These are phyloP conservation scores for Mionectes olivaceus DNA, from an alignment of 2,797 vertebrate genomes.

Conservation along the genomic window DNA sequence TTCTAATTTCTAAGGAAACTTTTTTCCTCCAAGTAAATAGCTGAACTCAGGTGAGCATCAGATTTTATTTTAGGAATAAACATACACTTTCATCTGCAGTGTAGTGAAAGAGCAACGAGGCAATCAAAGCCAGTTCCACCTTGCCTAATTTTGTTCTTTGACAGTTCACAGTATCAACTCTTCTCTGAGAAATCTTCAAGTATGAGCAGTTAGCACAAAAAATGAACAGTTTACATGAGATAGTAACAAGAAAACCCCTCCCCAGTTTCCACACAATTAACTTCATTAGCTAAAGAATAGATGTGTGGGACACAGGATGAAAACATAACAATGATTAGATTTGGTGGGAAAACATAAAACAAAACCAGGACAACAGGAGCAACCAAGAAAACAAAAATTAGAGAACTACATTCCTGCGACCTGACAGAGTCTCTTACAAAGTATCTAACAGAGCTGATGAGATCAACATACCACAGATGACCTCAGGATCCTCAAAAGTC, in stretches of 20 bases:
- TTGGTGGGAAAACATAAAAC: background rate
- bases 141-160: background rate
- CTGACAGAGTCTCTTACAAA: background rate
- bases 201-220: background rate
- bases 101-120: background rate
- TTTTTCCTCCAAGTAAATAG: background rate
- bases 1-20: slow-evolving; percentile 13
- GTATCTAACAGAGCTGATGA: background rate
- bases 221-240: background rate
- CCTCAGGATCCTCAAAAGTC: background rate
- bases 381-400: background rate
- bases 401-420: background rate
- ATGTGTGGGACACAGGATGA: background rate
- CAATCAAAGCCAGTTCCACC: slow-evolving; percentile 23
- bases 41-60: background rate
- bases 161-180: background rate
- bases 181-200: slow-evolving; percentile 1
- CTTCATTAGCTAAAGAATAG: background rate
- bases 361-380: background rate
- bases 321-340: background rate
- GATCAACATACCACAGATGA: background rate
- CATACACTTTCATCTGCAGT: background rate
- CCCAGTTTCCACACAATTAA: background rate
- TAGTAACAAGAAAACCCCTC: background rate
- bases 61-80: background rate